Base-by-base conservation (phyloP, 2,797 vertebrate genomes). In the Acanthurus tractus region DNA sequence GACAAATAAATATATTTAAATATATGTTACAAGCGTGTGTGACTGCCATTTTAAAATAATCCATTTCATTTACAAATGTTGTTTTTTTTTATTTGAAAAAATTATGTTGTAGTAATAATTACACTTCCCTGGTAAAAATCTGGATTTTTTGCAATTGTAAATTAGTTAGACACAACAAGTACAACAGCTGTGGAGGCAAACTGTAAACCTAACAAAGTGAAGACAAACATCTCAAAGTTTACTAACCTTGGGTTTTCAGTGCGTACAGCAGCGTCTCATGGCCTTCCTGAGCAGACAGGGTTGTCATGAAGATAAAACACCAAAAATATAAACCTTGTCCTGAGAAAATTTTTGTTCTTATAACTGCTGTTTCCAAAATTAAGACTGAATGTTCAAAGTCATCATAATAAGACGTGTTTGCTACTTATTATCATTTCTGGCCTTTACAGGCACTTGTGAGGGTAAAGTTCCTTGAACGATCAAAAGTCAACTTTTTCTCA, bases 1-100 rank as follows among this genome's bases (percentile, higher is more conserved):
- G 5, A 76, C 17, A 67, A 86, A 84, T 88, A 87, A 86, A 92
- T 67, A 1, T 59, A 69, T 86, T 84, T 63, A 59, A 80, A 52
- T 56, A 25, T 58, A 3, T 54, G 4, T 56, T 56, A 38, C 2
- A 13, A 20, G 42, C 1, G 13, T 29, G 1, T 34, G 65, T 73
- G 22, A 7, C 66, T 62, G 1, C 1, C 1, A 8, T 46, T 53
- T 7, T 22, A 10, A 0, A 44, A 9, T 46, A 17, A 52, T 20
- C 44, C 2, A 8, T 1, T 42, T 62, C 2, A 49, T 6, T 54
- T 65, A 22, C 13, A 45, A n/a, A 55, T 6, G 44, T 45, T 18
- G 14, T 40, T 29, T 45, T 18, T 18, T 40, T 1, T 42, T 61
- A 25, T 25, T 25, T 25, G 25, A 40, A 40, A 40, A 12, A 40